Conservation (phyloP, 2,113 vertebrate genomes). For the Perccottus glenii region DNA sequence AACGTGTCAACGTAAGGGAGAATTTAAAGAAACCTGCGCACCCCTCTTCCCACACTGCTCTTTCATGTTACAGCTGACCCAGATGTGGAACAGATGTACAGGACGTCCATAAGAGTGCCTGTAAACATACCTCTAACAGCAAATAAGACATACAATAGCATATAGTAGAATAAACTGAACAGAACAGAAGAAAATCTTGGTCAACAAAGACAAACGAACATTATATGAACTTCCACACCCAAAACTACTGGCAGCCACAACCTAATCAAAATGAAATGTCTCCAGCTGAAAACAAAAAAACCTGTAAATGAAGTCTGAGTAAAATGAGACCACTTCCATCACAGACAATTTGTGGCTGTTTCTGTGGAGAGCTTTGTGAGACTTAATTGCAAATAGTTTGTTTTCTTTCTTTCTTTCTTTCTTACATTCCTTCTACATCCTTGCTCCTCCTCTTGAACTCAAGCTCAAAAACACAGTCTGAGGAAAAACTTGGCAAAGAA, state of each 20-base stretch:
- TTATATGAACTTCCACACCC: slow-evolving; percentile 35
- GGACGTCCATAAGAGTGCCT: slow-evolving; percentile 51
- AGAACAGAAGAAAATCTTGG: slow-evolving; percentile 48
- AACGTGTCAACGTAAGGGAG: slow-evolving; percentile 18
- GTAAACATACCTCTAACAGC: slow-evolving; percentile 59
- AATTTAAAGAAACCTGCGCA: slow-evolving; percentile 40
- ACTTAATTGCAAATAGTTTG: slow-evolving; percentile 11
- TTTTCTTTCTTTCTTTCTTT: slow-evolving; percentile 9
- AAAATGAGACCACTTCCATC: slow-evolving; percentile 56
- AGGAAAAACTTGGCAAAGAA: slow-evolving; percentile 52
- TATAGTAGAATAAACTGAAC: slow-evolving; percentile 36
- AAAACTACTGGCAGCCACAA: slow-evolving; percentile 20
- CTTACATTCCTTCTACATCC: slow-evolving; percentile 46
- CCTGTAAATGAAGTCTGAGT: slow-evolving; percentile 34
- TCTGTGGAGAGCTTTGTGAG: slow-evolving; percentile 17
- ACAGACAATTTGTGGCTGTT: slow-evolving; percentile 33
- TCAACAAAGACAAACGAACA: slow-evolving; percentile 41
- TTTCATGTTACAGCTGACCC: slow-evolving; percentile 71
- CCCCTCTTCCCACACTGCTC: slow-evolving; percentile 34
- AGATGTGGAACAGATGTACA: slow-evolving; percentile 79
- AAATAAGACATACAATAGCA: slow-evolving; percentile 34
- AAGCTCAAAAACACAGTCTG: slow-evolving; percentile 61
- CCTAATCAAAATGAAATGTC: slow-evolving; percentile 54
- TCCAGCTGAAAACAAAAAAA: slow-evolving; percentile 51
- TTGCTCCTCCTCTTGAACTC: slow-evolving; percentile 34